Evolutionary conservation across 2,113 vertebrate genomes (phyloP).

Genomic region (Psammodynastes pulverulentus): DNA sequence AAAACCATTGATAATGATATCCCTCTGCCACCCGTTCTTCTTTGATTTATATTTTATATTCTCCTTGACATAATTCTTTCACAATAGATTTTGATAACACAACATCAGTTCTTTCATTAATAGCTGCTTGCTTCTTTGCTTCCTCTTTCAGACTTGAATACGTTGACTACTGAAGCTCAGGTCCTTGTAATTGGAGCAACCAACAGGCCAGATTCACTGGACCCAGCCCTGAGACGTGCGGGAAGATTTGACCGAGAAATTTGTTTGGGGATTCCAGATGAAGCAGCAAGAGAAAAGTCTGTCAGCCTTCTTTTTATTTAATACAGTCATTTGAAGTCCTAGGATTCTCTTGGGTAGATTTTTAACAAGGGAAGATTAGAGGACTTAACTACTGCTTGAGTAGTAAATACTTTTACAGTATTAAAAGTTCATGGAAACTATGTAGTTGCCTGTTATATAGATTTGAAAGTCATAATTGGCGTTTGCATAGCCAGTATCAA

Average conservation of each 20-base stretch:
- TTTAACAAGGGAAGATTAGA: background rate
- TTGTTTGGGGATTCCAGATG: slow-evolving; percentile 92
- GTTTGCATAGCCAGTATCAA: background rate
- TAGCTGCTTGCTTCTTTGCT: slow-evolving; percentile 28
- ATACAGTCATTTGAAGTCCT: background rate
- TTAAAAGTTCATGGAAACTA: background rate
- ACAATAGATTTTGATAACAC: background rate
- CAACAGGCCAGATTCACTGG: slow-evolving; percentile 90
- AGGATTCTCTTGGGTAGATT: background rate
- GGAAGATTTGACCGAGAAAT: slow-evolving; percentile 95
- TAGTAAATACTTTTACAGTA: background rate
- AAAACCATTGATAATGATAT: background rate
- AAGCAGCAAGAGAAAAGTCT: slow-evolving; percentile 85
- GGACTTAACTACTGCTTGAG: background rate
- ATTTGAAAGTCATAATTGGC: background rate
- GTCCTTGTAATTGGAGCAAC: slow-evolving; percentile 94
- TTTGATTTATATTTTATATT: background rate
- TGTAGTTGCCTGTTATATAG: background rate
- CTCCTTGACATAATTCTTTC: background rate
- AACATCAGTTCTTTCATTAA: background rate
- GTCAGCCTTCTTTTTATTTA: background rate
- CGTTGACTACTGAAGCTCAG: slow-evolving; percentile 71
- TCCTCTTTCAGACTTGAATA: slow-evolving; percentile 80
- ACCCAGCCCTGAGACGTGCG: slow-evolving; percentile 90
- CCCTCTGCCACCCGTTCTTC: background rate